Conservation (phyloP, 2,888 invertebrate genomes). For the Drosophila mercatorum region DNA sequence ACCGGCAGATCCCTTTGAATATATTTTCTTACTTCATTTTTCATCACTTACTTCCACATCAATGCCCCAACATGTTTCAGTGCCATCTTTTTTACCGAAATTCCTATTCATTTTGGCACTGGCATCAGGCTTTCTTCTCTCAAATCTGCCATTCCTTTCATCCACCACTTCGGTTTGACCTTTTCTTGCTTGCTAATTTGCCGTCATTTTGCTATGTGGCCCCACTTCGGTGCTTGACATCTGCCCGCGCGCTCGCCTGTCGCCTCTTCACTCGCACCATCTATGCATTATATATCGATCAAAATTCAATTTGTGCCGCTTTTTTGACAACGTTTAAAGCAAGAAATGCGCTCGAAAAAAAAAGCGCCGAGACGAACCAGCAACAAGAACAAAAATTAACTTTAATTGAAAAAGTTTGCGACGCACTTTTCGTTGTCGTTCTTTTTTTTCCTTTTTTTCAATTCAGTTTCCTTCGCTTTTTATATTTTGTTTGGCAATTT, state of each 20-base stretch:
- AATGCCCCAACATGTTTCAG: background rate
- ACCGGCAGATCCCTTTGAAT: background rate
- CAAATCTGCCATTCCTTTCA: conserved; percentile 9
- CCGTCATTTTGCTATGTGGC: conserved; percentile 69
- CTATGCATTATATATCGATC: conserved; percentile 77
- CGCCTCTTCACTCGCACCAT: background rate
- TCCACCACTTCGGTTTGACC: conserved; percentile 54
- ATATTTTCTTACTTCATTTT: background rate
- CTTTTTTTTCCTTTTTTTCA: conserved; percentile 30
- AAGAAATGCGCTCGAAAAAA: conserved; percentile 20
- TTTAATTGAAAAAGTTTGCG: conserved; percentile 79
- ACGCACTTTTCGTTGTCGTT: conserved; percentile 59
- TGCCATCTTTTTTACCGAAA: background rate
- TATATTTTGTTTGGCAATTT: conserved; percentile 25
- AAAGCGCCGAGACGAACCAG: conserved; percentile 1
- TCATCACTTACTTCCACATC: background rate
- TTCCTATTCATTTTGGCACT: background rate
- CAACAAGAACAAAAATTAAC: conserved; percentile 61
- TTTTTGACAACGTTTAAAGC: conserved; percentile 66
- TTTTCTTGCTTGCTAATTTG: conserved; percentile 73
- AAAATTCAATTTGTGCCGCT: conserved; percentile 79
- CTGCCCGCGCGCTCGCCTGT: background rate
- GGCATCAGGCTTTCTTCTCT: conserved; percentile 2
- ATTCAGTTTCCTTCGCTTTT: conserved; percentile 13
- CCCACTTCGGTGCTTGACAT: conserved; percentile 24